phyloP scores from a whole-genome alignment of 2,797 vertebrate genomes.

The Scolopax bukidnonensis region DNA sequence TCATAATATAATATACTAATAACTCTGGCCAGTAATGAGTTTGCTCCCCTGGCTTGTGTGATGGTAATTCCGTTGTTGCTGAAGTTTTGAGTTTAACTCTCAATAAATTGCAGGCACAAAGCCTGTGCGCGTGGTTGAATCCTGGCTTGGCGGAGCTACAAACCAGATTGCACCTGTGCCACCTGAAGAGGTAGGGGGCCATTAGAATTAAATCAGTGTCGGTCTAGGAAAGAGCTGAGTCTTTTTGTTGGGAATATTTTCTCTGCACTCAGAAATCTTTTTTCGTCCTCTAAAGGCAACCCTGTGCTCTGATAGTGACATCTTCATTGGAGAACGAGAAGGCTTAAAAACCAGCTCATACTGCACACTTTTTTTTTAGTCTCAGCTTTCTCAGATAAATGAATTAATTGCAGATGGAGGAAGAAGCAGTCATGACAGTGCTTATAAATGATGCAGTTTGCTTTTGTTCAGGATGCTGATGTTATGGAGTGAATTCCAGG shows the following conservation, averaged over 20 bases:
- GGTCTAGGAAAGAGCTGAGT: not conserved
- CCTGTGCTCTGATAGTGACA: not conserved
- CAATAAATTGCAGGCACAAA: not conserved
- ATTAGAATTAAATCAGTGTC: not conserved
- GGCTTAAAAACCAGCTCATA: not conserved
- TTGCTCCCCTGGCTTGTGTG: not conserved
- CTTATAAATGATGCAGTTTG: not conserved
- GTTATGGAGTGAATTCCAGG: not conserved
- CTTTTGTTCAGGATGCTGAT: not conserved
- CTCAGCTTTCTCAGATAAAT: not conserved
- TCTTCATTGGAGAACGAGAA: not conserved
- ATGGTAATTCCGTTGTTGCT: not conserved
- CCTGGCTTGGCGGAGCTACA: not conserved
- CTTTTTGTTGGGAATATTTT: not conserved
- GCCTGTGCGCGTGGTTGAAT: not conserved
- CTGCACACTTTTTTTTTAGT: not conserved
- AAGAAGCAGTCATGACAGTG: not conserved
- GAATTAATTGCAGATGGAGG: not conserved
- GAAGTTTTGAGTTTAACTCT: not conserved
- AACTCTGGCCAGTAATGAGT: not conserved
- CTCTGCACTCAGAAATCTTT: not conserved
- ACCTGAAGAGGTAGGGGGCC: not conserved
- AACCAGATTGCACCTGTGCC: not conserved
- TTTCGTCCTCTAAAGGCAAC: not conserved
- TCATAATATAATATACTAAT: not conserved